Conservation (phyloP, 1,140 invertebrate genomes). For the Andricus grossulariae region DNA sequence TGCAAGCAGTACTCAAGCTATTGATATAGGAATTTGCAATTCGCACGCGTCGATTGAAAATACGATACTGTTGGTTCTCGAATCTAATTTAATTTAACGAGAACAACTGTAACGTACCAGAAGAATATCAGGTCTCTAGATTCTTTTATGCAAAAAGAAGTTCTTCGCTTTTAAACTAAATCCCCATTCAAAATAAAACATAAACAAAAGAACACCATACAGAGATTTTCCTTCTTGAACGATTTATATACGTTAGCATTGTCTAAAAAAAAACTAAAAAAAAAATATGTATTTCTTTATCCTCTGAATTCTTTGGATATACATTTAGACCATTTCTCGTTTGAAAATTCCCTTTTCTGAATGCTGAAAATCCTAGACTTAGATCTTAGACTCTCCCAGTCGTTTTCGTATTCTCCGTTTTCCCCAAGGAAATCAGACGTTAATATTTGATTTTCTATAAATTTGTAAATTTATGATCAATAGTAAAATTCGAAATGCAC, state of each 20-base stretch:
- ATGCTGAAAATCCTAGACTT: neutral
- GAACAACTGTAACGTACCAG: neutral
- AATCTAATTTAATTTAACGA: slow-evolving; percentile 19
- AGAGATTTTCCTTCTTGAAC: too few species aligned
- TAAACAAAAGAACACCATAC: too few species aligned
- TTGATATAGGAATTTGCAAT: slow-evolving; percentile 17
- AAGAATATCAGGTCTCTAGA: neutral
- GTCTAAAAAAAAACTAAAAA: too few species aligned
- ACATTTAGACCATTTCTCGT: too few species aligned
- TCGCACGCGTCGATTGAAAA: slow-evolving; percentile 19
- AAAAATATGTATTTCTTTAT: too few species aligned
- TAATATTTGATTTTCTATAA: slow-evolving; percentile 15
- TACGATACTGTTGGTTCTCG: slow-evolving; percentile 5
- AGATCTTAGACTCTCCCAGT: neutral
- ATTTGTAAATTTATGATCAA: neutral
- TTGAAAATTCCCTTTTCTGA: too few species aligned
- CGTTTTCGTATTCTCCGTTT: neutral
- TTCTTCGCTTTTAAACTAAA: neutral
- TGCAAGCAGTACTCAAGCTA: slow-evolving; percentile 15
- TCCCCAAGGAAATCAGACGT: slow-evolving; percentile 14
- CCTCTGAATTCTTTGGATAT: too few species aligned
- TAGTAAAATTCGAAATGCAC: slow-evolving; percentile 44
- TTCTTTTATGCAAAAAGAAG: neutral
- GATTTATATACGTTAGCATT: too few species aligned
- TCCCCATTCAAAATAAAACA: too few species aligned